These are phyloP conservation scores for Drosophila algonquin DNA, from an alignment of 2,888 invertebrate genomes.

Conservation along the genomic window DNA sequence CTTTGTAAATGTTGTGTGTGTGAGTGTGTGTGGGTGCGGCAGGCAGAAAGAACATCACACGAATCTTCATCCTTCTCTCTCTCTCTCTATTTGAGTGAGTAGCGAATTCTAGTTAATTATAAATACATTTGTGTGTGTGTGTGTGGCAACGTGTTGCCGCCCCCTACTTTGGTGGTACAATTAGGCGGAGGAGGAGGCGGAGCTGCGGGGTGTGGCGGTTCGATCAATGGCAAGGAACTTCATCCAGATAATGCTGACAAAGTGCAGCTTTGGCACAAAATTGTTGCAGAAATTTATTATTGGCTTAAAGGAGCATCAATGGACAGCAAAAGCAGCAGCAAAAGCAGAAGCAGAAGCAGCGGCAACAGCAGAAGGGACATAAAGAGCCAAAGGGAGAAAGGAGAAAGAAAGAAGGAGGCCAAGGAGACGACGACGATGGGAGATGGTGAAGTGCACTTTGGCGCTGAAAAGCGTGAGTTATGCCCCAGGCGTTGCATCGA, in stretches of 20 bases:
- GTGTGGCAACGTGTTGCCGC: conserved; percentile 13
- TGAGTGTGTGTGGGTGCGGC: neutral
- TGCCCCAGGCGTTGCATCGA: conserved; percentile 38
- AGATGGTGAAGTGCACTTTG: conserved; percentile 65
- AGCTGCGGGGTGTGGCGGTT: conserved; percentile 23
- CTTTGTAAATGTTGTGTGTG: conserved; percentile 41
- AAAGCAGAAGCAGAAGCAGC: neutral
- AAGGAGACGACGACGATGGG: conserved; percentile 8
- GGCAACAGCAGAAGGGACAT: neutral
- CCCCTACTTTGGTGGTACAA: neutral
- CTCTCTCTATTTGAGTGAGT: conserved; percentile 3
- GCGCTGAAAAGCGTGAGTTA: conserved; percentile 68
- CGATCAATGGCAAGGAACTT: conserved; percentile 18
- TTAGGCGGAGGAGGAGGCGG: neutral
- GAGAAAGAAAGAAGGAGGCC: neutral
- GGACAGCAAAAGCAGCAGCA: conserved; percentile 1
- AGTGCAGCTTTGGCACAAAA: conserved; percentile 74
- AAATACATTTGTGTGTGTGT: conserved; percentile 36
- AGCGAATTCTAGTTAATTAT: conserved; percentile 57
- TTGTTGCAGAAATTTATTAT: conserved; percentile 76
- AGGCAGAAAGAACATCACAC: conserved; percentile 9
- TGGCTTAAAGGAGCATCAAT: conserved; percentile 58
- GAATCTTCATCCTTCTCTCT: conserved; percentile 10
- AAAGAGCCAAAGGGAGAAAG: neutral
- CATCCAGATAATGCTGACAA: conserved; percentile 68